These are phyloP conservation scores for Galeopterus variegatus DNA, from an alignment of 2,113 vertebrate genomes.

Conservation along the genomic window DNA sequence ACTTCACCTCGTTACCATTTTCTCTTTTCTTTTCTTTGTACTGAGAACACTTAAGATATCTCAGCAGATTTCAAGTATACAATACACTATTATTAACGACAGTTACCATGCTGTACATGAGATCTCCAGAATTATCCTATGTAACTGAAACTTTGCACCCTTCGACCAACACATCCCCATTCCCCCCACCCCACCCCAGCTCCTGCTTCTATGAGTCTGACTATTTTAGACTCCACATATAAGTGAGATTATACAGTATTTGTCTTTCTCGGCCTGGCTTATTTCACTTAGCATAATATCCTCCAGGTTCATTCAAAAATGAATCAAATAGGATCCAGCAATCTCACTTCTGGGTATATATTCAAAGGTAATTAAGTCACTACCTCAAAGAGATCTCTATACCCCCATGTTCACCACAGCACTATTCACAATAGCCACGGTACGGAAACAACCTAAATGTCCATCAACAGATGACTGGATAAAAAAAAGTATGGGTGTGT, in stretches of 20 bases:
- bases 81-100: not conserved
- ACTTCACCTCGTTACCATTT: not conserved
- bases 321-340: no score
- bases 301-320: not conserved
- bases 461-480: not conserved
- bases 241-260: not conserved
- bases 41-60: not conserved
- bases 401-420: not conserved
- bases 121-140: not conserved
- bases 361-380: not conserved
- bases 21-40: not conserved
- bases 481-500: not conserved
- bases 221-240: not conserved
- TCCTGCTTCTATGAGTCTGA: not conserved
- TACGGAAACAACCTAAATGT: not conserved
- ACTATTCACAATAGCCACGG: not conserved
- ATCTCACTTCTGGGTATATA: not conserved
- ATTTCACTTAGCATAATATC: not conserved
- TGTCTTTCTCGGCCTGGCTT: not conserved
- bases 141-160: not conserved
- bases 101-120: not conserved
- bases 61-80: not conserved
- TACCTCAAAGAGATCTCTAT: not conserved
- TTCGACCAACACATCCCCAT: not conserved
- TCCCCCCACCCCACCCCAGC: not conserved